Conservation (phyloP, 2,888 invertebrate genomes). For the Adelognathus sp. region DNA sequence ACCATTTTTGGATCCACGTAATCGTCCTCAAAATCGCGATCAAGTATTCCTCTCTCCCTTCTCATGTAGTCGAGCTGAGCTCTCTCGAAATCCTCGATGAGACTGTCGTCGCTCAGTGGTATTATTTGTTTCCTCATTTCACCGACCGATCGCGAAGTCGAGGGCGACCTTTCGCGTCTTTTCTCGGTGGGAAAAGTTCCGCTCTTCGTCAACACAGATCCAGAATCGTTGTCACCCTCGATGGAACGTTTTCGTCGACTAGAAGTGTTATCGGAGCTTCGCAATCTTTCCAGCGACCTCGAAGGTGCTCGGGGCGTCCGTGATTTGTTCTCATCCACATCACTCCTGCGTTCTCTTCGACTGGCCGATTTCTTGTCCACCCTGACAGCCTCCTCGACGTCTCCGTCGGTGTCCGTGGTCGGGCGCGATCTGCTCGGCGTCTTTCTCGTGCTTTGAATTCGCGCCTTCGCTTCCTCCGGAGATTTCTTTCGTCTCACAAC, state of each 20-base stretch:
- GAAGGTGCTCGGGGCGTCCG: slow-evolving; percentile 6
- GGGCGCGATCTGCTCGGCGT: slow-evolving; percentile 52
- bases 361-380: slow-evolving; percentile 46
- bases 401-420: slow-evolving; percentile 55
- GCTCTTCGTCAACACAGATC: slow-evolving; percentile 80
- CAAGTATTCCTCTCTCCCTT: slow-evolving; percentile 69
- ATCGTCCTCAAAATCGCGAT: slow-evolving; percentile 64
- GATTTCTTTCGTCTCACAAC: slow-evolving; percentile 63
- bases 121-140: slow-evolving; percentile 76
- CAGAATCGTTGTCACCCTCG: slow-evolving; percentile 15
- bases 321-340: slow-evolving; percentile 39
- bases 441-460: slow-evolving; percentile 1
- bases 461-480: slow-evolving; percentile 61
- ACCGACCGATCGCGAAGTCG: slow-evolving; percentile 51
- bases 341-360: slow-evolving; percentile 44
- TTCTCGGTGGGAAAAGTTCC: slow-evolving; percentile 60
- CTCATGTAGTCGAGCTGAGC: slow-evolving; percentile 66
- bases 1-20: slow-evolving; percentile 49
- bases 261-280: slow-evolving; percentile 6
- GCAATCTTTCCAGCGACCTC: slow-evolving; percentile 9
- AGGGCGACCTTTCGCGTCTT: not conserved
- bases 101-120: slow-evolving; percentile 73
- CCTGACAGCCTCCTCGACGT: slow-evolving; percentile 46
- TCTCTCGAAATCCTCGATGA: slow-evolving; percentile 70
- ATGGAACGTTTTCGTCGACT: not conserved